Evolutionary conservation across 1,140 invertebrate genomes (phyloP).

Genomic region (Phenacoccus solenopsis): DNA sequence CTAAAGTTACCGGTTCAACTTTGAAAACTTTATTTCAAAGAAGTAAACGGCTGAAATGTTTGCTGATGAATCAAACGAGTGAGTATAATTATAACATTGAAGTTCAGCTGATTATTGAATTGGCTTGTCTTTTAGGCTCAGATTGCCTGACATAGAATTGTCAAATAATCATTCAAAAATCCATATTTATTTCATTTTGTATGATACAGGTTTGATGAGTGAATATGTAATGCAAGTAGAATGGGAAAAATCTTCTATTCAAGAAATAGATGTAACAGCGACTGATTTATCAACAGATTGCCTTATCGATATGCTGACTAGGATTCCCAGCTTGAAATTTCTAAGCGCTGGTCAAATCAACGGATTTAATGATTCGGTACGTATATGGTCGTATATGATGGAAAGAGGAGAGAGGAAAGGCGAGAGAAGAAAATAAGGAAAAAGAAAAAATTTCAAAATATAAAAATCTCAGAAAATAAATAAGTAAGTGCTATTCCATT

Average conservation of each 20-base stretch:
- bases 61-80: slow-evolving; percentile 95
- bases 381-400: background rate
- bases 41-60: slow-evolving; percentile 78
- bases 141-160: background rate
- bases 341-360: slow-evolving; percentile 91
- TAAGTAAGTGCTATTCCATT: too few species aligned
- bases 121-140: background rate
- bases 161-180: slow-evolving; percentile 3
- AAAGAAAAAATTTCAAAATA: too few species aligned
- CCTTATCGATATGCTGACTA: slow-evolving; percentile 78
- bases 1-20: slow-evolving; percentile 92
- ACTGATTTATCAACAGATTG: slow-evolving; percentile 92
- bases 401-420: too few species aligned
- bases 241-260: slow-evolving; percentile 91
- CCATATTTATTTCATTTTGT: slow-evolving; percentile 1
- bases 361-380: slow-evolving; percentile 84
- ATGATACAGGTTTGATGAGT: slow-evolving; percentile 60
- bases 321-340: slow-evolving; percentile 77
- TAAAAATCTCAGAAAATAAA: too few species aligned
- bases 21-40: slow-evolving; percentile 88
- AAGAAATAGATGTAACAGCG: slow-evolving; percentile 92
- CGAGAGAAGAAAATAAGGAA: too few species aligned
- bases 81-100: slow-evolving; percentile 31
- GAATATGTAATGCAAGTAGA: slow-evolving; percentile 88
- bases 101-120: background rate